phyloP scores from a whole-genome alignment of 2,113 vertebrate species.

The Etia nguti region DNA sequence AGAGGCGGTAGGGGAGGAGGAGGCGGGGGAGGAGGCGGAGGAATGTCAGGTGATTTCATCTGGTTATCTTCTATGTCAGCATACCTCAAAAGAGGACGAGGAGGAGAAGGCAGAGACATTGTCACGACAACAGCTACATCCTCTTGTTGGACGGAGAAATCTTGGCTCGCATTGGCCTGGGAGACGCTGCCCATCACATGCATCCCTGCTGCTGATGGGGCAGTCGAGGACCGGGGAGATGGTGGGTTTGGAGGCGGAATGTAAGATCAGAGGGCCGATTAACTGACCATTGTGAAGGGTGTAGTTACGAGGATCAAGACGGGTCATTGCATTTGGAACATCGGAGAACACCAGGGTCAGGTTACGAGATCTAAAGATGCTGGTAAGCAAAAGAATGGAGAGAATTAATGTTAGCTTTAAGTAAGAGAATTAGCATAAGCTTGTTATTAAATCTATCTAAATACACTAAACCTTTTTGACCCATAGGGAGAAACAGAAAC shows the following conservation, averaged over 20 bases:
- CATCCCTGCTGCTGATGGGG: conserved; percentile 70
- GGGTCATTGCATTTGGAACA: neutral
- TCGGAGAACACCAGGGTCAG: neutral
- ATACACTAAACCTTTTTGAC: neutral
- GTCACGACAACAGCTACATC: conserved; percentile 55
- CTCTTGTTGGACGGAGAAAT: conserved; percentile 53
- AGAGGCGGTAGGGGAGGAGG: conserved; percentile 59
- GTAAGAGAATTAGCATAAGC: fast-evolving
- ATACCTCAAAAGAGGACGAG: neutral
- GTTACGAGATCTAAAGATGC: neutral
- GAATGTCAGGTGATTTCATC: neutral
- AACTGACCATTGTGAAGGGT: neutral
- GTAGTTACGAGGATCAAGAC: neutral
- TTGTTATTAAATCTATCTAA: neutral
- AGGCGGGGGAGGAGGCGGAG: conserved; percentile 36
- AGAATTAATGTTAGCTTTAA: neutral
- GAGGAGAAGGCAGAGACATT: conserved; percentile 54
- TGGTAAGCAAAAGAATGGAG: neutral
- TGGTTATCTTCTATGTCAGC: neutral
- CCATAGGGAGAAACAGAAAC: neutral
- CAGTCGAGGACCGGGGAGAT: neutral
- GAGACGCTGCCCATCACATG: conserved; percentile 88
- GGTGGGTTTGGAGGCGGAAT: neutral
- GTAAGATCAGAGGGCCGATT: neutral
- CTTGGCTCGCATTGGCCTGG: conserved; percentile 77